Percentiles rank a stretch among this genome's conserved stretches.
Evolutionary conservation across 2,888 invertebrate genomes (phyloP).

Genomic region (Lasioglossum oenotherae): DNA sequence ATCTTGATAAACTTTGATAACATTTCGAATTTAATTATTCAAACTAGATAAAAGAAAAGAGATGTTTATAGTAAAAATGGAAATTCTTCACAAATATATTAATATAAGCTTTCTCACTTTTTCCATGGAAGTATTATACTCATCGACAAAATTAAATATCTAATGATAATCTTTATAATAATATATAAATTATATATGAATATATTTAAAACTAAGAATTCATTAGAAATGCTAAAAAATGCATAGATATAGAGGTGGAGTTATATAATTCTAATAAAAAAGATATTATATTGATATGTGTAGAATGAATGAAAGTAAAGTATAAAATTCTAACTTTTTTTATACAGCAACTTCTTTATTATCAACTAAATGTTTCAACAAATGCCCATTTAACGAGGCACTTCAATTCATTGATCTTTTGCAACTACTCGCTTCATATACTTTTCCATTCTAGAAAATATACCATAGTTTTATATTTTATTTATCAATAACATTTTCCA

Average conservation of each 20-base stretch:
- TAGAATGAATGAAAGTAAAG: conserved; percentile 4
- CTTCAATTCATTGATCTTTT: conserved; percentile 27
- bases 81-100: conserved; percentile 37
- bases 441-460: conserved; percentile 4
- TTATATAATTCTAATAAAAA: neutral
- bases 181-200: neutral
- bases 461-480: conserved; percentile 13
- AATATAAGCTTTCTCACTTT: conserved; percentile 50
- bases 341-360: conserved; percentile 28
- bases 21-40: conserved; percentile 20
- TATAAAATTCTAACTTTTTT: neutral
- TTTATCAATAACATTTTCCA: conserved; percentile 13
- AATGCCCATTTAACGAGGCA: conserved; percentile 13
- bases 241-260: neutral
- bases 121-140: conserved; percentile 20
- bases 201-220: conserved; percentile 5
- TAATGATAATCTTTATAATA: neutral
- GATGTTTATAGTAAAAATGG: conserved; percentile 12
- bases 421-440: neutral
- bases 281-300: neutral
- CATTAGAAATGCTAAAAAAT: neutral
- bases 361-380: conserved; percentile 24
- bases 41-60: conserved; percentile 13
- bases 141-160: neutral
- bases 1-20: conserved; percentile 46